phyloP scores from a whole-genome alignment of 2,797 vertebrate genomes.

The Agapornis canus region DNA sequence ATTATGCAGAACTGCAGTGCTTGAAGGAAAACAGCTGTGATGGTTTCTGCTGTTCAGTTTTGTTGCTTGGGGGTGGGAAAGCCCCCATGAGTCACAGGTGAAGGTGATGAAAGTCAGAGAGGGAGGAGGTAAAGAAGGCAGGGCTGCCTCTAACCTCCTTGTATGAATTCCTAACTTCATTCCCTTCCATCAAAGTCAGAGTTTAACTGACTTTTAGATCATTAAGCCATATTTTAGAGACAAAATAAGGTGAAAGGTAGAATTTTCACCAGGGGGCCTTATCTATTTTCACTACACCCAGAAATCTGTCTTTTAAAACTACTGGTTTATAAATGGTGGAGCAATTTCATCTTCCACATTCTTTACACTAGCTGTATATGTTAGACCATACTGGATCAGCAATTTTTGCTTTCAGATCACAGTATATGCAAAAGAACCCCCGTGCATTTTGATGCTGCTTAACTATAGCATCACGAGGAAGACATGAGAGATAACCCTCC shows the following conservation, averaged over 20 bases:
- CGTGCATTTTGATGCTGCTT: not conserved
- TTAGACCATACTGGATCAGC: not conserved
- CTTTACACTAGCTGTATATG: not conserved
- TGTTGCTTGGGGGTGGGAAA: not conserved
- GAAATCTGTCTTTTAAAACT: not conserved
- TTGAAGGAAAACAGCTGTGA: not conserved
- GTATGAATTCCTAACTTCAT: too few species aligned
- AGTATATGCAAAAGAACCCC: fast-evolving
- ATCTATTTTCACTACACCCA: not conserved
- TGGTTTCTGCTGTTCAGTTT: not conserved
- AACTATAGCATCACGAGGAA: not conserved
- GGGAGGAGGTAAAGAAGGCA: not conserved
- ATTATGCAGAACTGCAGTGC: fast-evolving
- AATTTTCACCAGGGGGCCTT: not conserved
- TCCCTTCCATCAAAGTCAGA: not conserved
- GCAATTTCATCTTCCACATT: not conserved
- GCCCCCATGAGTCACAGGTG: fast-evolving
- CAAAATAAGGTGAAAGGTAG: not conserved
- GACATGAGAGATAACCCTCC: not conserved
- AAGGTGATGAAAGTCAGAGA: not conserved
- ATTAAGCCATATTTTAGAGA: not conserved
- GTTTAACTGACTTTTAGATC: not conserved
- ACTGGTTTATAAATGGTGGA: not conserved
- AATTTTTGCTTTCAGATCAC: not conserved
- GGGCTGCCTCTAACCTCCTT: not conserved